A percentile compares a stretch with the other conserved stretches of the same genome.
These are phyloP conservation scores for Crocidura indochinensis DNA, from an alignment of 2,797 vertebrate species.

Conservation along the genomic window DNA sequence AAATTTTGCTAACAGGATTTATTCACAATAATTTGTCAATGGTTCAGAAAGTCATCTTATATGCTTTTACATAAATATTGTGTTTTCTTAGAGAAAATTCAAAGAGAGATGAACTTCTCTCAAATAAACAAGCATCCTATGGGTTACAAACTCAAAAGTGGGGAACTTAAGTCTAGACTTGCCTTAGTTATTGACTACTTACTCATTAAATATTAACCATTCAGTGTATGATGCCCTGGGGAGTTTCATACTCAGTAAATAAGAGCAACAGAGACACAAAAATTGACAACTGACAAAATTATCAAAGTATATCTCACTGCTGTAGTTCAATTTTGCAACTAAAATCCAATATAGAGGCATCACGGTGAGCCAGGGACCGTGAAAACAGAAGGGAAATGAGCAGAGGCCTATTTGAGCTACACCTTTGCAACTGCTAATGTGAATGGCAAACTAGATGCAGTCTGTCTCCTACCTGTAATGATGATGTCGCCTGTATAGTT, in stretches of 20 bases:
- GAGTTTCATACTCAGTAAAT: background rate
- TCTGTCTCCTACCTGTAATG: conserved; percentile 94
- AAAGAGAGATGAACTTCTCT: background rate
- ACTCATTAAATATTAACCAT: background rate
- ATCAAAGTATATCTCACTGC: background rate
- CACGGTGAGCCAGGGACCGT: background rate
- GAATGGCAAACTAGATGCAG: background rate
- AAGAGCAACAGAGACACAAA: background rate
- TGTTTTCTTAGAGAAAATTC: background rate
- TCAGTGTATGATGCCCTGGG: fast-evolving
- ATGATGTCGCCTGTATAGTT: conserved; percentile 97
- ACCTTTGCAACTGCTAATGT: background rate
- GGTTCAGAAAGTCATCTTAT: background rate
- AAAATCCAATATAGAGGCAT: background rate
- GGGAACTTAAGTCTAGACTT: background rate
- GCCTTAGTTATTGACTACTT: background rate
- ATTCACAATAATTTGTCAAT: background rate
- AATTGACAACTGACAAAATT: background rate
- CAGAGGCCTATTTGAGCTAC: background rate
- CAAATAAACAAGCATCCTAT: background rate
- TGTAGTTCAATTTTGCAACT: background rate
- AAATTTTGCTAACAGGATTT: background rate
- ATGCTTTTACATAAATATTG: background rate
- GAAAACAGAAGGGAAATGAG: background rate
- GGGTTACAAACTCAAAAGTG: background rate